Evolutionary conservation across 2,797 vertebrate genomes (phyloP), one percentile per base, ranked within the genome.

Genomic region (Miopithecus talapoin): DNA sequence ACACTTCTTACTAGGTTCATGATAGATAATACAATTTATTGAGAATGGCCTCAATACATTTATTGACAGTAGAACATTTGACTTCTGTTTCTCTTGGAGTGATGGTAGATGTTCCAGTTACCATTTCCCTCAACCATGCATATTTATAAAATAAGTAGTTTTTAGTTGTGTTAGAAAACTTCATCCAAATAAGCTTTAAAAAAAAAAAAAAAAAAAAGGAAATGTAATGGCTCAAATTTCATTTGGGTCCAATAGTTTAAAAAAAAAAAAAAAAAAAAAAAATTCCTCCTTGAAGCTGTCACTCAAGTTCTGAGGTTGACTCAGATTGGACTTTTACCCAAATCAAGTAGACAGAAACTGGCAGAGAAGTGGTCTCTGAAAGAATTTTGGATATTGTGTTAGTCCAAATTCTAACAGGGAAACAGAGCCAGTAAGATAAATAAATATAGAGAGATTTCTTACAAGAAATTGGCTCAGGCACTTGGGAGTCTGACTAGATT

Each of bases 161-260:
- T 93, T 75, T 2, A 41, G 33, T 55, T 61, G n/a, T 89, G 4
- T 85, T 89, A 83, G 43, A 85, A 93, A 89, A 78, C 19, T 53
- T 12, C 50, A 81, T 83, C 80, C 53, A 85, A 61, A 85, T 86
- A 22, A 78, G 33, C 43, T 76, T 96, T 96, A 39, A n/a, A n/a
- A n/a, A n/a, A n/a, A 6, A 41, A 89, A 85, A 4, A 13, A 33
- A 43, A 79, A 92, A 72, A 36, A 0, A 1, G 3, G 3, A 86
- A 85, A 48, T 43, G n/a, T 36, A 89, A 46, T 64, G 28, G 19
- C 43, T 81, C 53, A 94, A 36, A 86, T 75, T 22, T 55, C 5
- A 61, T 28, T 53, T 55, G 39, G 28, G 26, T 87, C 11, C 22
- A 43, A 4, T 30, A 43, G 22, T 48, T 46, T 50, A 14, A 41